phyloP scores from a whole-genome alignment of 2,113 vertebrate genomes.

The Anolis carolinensis region DNA sequence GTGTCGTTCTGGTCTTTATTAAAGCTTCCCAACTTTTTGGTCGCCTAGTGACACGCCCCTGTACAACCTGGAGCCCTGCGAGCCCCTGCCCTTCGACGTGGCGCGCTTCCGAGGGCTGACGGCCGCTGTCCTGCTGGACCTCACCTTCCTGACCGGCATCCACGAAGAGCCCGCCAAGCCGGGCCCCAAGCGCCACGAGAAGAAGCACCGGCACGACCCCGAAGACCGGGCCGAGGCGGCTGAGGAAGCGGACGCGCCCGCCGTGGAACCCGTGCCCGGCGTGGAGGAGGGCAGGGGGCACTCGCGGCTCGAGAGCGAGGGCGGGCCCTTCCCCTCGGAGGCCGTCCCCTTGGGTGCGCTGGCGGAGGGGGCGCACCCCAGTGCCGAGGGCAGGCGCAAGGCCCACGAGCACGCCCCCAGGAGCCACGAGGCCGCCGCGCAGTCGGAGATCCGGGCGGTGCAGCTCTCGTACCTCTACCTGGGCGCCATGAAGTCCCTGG shows the following conservation, averaged over 20 bases:
- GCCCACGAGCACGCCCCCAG: slow-evolving; percentile 82
- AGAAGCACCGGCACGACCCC: slow-evolving; percentile 86
- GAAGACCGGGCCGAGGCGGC: slow-evolving; percentile 79
- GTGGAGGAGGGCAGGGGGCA: slow-evolving; percentile 87
- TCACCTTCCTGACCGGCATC: slow-evolving; percentile 95
- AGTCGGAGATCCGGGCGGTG: slow-evolving; percentile 91
- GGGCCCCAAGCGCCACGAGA: slow-evolving; percentile 87
- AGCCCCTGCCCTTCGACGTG: slow-evolving; percentile 95
- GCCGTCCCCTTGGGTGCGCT: slow-evolving; percentile 57
- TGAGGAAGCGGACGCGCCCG: slow-evolving; percentile 73
- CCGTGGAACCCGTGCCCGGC: slow-evolving; percentile 79
- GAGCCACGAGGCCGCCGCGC: slow-evolving; percentile 78
- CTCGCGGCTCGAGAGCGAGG: slow-evolving; percentile 85
- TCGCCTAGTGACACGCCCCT: slow-evolving; percentile 99
- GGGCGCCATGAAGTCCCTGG: slow-evolving; percentile 96
- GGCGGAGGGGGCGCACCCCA: slow-evolving; percentile 69
- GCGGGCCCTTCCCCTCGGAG: slow-evolving; percentile 80
- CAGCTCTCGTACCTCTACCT: slow-evolving; percentile 96
- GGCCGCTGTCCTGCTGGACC: slow-evolving; percentile 91
- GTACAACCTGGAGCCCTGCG: slow-evolving; percentile 98
- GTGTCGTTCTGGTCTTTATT: slow-evolving; percentile 90
- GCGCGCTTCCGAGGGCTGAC: slow-evolving; percentile 93
- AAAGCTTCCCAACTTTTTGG: slow-evolving; percentile 99
- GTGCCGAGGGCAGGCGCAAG: slow-evolving; percentile 82
- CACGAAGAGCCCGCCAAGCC: slow-evolving; percentile 89